A percentile compares a stretch with the other conserved stretches of the same genome.
Evolutionary conservation across 2,888 invertebrate species (phyloP).

Genomic region (Tetramorium bicarinatum): DNA sequence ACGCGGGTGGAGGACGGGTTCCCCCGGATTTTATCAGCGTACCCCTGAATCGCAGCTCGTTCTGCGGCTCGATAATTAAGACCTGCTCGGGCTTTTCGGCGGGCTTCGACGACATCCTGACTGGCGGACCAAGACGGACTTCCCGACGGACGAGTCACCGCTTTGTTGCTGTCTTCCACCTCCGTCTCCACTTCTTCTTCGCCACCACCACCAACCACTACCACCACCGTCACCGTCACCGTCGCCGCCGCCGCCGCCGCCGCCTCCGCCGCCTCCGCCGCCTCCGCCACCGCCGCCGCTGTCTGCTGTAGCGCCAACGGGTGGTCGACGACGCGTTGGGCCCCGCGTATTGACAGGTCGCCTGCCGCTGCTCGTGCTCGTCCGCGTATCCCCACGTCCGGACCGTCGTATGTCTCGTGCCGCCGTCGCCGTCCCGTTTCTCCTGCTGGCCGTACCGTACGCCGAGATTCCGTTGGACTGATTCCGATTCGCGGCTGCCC

Average conservation of each 20-base stretch:
- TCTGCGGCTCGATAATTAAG: constrained; percentile 94
- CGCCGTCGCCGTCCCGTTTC: constrained; percentile 5
- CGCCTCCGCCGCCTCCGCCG: constrained; percentile 22
- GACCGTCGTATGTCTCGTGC: constrained; percentile 66
- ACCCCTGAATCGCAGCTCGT: constrained; percentile 97
- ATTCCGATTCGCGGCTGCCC: constrained; percentile 80
- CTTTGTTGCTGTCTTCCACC: constrained; percentile 58
- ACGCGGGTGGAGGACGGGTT: constrained; percentile 55
- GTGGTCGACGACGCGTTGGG: constrained; percentile 46
- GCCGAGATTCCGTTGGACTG: constrained; percentile 84
- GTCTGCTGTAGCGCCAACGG: constrained; percentile 48
- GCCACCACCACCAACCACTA: not conserved
- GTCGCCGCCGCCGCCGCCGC: not conserved
- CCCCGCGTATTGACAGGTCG: constrained; percentile 72
- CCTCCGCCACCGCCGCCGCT: constrained; percentile 27
- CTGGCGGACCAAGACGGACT: constrained; percentile 62
- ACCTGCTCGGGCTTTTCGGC: constrained; percentile 90
- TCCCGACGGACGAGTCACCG: constrained; percentile 61
- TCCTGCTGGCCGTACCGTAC: not conserved
- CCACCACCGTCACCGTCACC: not conserved
- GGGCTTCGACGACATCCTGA: constrained; percentile 89
- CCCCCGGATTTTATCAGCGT: constrained; percentile 84
- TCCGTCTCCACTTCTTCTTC: constrained; percentile 22
- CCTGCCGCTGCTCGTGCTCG: constrained; percentile 56
- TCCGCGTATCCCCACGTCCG: constrained; percentile 63